phyloP scores from a whole-genome alignment of 2,113 vertebrate species.

The Herpetotheres cachinnans region DNA sequence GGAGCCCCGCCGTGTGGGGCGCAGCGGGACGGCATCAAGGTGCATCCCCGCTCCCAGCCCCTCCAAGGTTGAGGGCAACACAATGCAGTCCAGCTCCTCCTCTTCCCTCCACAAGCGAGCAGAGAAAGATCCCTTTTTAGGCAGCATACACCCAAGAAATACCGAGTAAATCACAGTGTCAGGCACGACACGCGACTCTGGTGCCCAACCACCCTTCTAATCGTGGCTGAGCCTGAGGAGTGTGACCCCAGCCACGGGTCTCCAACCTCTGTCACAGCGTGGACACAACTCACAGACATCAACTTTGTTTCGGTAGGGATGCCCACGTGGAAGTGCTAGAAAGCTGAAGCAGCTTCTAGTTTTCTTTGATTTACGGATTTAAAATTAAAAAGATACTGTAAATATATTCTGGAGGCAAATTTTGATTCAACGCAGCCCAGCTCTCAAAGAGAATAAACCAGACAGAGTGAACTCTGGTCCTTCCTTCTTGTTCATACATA shows the following conservation, averaged over 20 bases:
- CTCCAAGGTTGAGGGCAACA: background rate
- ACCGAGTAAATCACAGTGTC: accelerated
- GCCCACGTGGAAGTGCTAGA: accelerated
- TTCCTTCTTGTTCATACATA: background rate
- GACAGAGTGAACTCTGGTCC: accelerated
- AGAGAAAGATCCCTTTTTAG: background rate
- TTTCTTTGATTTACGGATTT: background rate
- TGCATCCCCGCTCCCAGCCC: background rate
- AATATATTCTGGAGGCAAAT: background rate
- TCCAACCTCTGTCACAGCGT: background rate
- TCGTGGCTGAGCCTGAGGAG: accelerated
- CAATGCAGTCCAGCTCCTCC: background rate
- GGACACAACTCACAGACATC: accelerated
- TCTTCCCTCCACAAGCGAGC: background rate
- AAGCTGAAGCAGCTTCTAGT: background rate
- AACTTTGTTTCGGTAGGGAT: accelerated
- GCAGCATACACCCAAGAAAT: background rate
- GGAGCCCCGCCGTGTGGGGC: accelerated
- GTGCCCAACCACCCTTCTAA: background rate
- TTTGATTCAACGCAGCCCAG: accelerated
- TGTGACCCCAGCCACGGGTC: accelerated
- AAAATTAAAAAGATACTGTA: background rate
- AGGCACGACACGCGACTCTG: accelerated
- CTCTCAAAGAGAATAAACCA: background rate
- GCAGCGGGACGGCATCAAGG: accelerated